Evolutionary conservation across 2,113 vertebrate species (phyloP).

Genomic region (Phylloscopus trochiloides): DNA sequence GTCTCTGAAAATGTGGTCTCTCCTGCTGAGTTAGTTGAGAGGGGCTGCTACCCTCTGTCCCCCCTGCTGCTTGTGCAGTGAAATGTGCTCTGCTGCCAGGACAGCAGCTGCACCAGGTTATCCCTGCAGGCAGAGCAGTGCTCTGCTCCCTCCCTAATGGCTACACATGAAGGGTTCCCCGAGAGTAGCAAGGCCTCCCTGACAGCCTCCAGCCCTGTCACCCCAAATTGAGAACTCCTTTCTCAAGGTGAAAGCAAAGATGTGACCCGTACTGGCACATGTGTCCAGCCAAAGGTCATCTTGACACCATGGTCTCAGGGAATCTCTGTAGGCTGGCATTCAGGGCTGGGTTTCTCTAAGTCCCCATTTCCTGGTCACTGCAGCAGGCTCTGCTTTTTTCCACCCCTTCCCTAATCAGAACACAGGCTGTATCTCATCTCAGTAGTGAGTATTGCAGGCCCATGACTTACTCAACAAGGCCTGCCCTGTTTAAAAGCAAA

Average conservation of each 20-base stretch:
- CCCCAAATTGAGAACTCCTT: background rate
- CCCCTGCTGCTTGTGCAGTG: background rate
- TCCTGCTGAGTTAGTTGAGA: background rate
- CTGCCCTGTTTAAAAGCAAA: conserved; percentile 7
- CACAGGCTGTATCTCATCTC: background rate
- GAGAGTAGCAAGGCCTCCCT: rapidly evolving
- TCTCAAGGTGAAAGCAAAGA: background rate
- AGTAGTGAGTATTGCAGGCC: background rate
- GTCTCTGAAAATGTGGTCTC: background rate
- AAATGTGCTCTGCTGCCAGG: background rate
- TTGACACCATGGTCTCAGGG: background rate
- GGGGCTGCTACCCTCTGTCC: background rate
- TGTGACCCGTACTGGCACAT: rapidly evolving
- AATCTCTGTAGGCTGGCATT: background rate
- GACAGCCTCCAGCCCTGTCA: background rate
- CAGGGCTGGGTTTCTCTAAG: background rate
- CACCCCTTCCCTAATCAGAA: background rate
- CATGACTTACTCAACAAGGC: background rate
- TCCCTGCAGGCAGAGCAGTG: background rate
- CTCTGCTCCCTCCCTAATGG: background rate
- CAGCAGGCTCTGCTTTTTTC: background rate
- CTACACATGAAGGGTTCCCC: rapidly evolving
- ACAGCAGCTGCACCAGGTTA: background rate
- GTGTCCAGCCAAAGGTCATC: background rate
- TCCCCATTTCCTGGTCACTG: background rate